Conservation (phyloP, 2,888 invertebrate genomes). For the Busseola fusca region DNA sequence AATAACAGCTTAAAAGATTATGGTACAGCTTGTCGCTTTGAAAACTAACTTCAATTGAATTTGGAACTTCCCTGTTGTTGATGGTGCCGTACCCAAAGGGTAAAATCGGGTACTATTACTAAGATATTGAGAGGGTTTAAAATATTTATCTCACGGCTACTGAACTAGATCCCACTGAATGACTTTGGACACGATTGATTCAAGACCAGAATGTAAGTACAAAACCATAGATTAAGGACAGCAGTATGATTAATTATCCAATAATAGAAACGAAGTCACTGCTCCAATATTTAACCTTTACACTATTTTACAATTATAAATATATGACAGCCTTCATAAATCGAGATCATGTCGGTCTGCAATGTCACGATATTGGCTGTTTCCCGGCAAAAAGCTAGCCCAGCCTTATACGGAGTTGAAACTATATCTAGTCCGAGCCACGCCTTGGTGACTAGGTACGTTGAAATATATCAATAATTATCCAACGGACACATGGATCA, state of each 20-base stretch:
- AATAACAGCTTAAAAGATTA: constrained; percentile 14
- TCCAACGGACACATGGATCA: constrained; percentile 20
- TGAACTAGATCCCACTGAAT: not conserved
- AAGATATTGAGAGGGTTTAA: not conserved
- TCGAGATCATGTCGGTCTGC: constrained; percentile 45
- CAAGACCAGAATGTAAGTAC: not conserved
- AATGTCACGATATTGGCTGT: constrained; percentile 58
- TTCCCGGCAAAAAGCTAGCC: constrained; percentile 58
- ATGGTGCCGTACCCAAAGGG: no score
- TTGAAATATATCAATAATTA: constrained; percentile 38
- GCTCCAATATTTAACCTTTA: constrained; percentile 54
- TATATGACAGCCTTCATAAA: constrained; percentile 45
- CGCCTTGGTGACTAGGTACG: constrained; percentile 45
- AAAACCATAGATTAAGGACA: not conserved
- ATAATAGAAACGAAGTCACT: constrained; percentile 51
- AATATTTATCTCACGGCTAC: not conserved
- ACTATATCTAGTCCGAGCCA: constrained; percentile 51
- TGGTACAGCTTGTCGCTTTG: constrained; percentile 19
- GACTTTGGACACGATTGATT: not conserved
- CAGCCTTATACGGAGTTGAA: constrained; percentile 57
- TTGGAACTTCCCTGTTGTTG: no score
- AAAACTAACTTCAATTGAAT: not conserved
- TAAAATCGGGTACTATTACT: no score
- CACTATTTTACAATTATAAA: constrained; percentile 23
- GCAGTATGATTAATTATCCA: constrained; percentile 27